These are phyloP conservation scores for Lasioglossum lativentre DNA, from an alignment of 2,888 invertebrate species.

Conservation along the genomic window DNA sequence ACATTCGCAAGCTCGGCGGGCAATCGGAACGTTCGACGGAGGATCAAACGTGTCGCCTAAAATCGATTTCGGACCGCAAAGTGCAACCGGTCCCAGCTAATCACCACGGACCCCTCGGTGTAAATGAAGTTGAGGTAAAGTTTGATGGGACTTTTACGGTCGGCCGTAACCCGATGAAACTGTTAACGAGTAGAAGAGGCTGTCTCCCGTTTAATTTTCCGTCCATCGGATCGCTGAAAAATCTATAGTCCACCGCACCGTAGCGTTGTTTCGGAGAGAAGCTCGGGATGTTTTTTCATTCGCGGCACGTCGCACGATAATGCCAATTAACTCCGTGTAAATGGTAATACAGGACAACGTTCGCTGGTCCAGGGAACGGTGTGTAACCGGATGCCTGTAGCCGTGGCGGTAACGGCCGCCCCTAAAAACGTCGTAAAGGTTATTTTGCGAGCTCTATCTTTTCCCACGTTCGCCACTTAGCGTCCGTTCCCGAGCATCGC, in stretches of 20 bases:
- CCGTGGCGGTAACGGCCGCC: constrained; percentile 36
- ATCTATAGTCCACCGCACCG: neutral
- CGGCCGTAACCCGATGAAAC: neutral
- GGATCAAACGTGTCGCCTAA: neutral
- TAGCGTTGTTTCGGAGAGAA: neutral
- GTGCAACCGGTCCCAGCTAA: neutral
- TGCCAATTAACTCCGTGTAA: constrained; percentile 60
- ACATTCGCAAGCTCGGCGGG: neutral
- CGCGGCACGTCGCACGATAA: constrained; percentile 35
- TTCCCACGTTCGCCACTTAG: constrained; percentile 25
- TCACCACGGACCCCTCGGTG: neutral
- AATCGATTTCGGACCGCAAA: neutral
- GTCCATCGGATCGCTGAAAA: neutral
- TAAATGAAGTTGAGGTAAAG: neutral
- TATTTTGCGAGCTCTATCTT: constrained; percentile 30
- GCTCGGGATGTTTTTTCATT: constrained; percentile 28
- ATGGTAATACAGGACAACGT: constrained; percentile 48
- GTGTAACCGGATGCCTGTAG: constrained; percentile 31
- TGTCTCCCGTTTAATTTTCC: neutral
- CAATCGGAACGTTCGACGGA: neutral
- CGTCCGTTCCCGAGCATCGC: constrained; percentile 3
- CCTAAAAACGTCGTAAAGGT: constrained; percentile 52
- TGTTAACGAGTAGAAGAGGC: neutral
- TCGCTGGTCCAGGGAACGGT: neutral
- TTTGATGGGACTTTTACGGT: constrained; percentile 4